Evolutionary conservation across 2,113 vertebrate genomes (phyloP).

Genomic region (Melanotaenia duboulayi): DNA sequence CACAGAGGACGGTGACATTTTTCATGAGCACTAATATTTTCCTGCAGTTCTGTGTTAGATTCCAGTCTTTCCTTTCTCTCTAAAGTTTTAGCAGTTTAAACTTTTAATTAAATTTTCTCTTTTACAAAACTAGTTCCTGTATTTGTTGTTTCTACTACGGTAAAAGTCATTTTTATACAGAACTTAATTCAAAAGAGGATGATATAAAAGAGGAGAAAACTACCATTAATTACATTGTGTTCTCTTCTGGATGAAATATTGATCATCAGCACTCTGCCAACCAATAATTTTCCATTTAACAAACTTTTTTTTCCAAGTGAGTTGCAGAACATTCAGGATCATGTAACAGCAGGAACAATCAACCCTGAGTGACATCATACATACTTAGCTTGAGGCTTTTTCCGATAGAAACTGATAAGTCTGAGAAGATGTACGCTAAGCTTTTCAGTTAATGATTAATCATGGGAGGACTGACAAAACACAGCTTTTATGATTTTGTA

Average conservation of each 20-base stretch:
- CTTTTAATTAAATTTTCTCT: too few species aligned
- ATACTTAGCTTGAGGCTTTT: neutral
- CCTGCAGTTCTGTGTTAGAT: neutral
- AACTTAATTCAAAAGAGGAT: too few species aligned
- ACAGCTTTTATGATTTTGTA: neutral
- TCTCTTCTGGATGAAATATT: slow-evolving; percentile 1
- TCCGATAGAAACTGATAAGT: slow-evolving; percentile 8
- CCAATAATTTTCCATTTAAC: neutral
- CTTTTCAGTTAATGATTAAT: slow-evolving; percentile 52
- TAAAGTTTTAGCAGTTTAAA: too few species aligned
- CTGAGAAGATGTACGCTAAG: neutral
- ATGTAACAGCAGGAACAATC: neutral
- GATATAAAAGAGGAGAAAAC: neutral
- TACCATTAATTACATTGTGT: neutral
- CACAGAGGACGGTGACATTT: slow-evolving; percentile 3
- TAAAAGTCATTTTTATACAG: too few species aligned
- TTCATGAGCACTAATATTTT: neutral
- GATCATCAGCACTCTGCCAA: slow-evolving; percentile 4
- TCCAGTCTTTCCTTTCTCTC: too few species aligned
- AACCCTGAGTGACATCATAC: slow-evolving; percentile 1
- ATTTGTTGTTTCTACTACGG: too few species aligned
- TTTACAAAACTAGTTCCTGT: too few species aligned
- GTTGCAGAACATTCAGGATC: neutral
- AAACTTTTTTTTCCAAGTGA: neutral
- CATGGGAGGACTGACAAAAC: neutral